Conservation (phyloP, 2,797 vertebrate species). For the Enteromius thamalakanensis region DNA sequence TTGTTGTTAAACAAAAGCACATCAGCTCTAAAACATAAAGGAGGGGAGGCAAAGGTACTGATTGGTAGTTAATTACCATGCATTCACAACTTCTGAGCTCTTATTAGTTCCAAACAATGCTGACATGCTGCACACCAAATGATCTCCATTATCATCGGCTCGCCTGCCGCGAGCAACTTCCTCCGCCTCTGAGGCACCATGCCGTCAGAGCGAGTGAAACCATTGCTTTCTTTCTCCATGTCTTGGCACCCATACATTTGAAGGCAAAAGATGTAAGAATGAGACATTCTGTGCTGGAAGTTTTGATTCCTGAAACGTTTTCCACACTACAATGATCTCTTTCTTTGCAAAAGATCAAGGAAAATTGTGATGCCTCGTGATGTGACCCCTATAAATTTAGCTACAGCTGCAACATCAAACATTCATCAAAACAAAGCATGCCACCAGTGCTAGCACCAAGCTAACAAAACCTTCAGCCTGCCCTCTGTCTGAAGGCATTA, state of each 20-base stretch:
- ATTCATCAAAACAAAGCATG: not conserved
- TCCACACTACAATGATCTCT: not conserved
- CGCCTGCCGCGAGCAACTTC: slow-evolving; percentile 13
- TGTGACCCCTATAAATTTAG: not conserved
- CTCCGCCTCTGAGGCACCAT: slow-evolving; percentile 34
- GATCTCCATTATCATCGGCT: slow-evolving; percentile 34
- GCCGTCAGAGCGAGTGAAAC: not conserved
- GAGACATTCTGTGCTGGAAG: not conserved
- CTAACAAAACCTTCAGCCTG: not conserved
- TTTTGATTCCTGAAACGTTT: not conserved
- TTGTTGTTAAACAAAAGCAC: slow-evolving; percentile 16
- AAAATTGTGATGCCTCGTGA: not conserved
- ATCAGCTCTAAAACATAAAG: slow-evolving; percentile 35
- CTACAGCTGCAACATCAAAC: slow-evolving; percentile 16
- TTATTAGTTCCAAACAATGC: slow-evolving; percentile 50
- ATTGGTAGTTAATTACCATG: slow-evolving; percentile 54
- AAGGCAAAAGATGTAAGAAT: not conserved
- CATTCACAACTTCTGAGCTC: slow-evolving; percentile 46
- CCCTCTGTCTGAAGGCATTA: slow-evolving; percentile 22
- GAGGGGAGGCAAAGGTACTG: slow-evolving; percentile 40
- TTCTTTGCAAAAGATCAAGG: not conserved
- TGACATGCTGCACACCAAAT: slow-evolving; percentile 28
- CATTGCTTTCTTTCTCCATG: not conserved
- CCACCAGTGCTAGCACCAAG: not conserved
- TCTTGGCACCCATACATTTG: not conserved